Evolutionary conservation across 2,888 invertebrate genomes (phyloP).

Genomic region (Eupithecia insigniata): DNA sequence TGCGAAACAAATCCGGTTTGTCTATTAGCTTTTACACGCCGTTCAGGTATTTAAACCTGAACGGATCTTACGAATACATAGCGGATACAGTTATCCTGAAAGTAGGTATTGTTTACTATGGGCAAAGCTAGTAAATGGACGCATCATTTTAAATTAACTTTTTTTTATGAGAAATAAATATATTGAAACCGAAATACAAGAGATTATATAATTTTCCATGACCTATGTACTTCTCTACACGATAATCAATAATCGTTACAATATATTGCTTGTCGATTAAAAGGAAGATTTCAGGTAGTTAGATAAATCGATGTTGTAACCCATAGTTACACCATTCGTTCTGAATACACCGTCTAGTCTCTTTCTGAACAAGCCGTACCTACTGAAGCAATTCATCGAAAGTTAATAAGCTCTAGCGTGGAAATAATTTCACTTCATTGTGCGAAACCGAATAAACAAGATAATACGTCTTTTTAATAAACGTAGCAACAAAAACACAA

Average conservation of each 20-base stretch:
- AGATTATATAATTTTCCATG: not conserved
- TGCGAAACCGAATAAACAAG: conserved; percentile 33
- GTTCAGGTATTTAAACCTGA: not conserved
- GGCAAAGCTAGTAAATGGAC: not conserved
- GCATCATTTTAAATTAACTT: too few species aligned
- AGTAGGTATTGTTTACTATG: not conserved
- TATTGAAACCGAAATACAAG: too few species aligned
- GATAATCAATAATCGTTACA: not conserved
- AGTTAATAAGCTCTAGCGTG: conserved; percentile 1
- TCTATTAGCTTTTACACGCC: not conserved
- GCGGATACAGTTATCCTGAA: not conserved
- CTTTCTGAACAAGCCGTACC: not conserved
- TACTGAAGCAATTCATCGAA: not conserved
- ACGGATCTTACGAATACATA: not conserved
- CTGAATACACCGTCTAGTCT: not conserved
- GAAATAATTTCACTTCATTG: conserved; percentile 2
- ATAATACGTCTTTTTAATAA: conserved; percentile 44
- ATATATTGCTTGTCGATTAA: not conserved
- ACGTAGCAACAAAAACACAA: conserved; percentile 60
- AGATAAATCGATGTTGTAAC: not conserved
- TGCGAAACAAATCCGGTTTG: not conserved
- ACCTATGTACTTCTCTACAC: not conserved
- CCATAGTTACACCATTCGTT: not conserved
- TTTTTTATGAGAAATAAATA: too few species aligned
- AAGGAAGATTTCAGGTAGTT: not conserved